Conservation (phyloP, 2,113 vertebrate species). For the Periophthalmodon schlosseri region DNA sequence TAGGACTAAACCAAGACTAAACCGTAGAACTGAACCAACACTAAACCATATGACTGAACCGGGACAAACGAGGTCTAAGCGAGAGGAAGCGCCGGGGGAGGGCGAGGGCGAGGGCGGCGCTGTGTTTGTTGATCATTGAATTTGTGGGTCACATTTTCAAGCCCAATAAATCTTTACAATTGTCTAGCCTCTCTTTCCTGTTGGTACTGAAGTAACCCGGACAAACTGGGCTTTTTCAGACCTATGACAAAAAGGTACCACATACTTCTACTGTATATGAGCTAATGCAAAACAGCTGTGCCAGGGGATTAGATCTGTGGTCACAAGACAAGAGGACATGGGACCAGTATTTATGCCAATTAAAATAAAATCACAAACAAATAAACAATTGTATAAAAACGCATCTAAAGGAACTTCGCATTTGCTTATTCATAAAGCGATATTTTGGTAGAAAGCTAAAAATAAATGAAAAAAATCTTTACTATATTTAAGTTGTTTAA, state of each 20-base stretch:
- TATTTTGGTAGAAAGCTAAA: too few species aligned
- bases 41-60: slow-evolving; percentile 28
- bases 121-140: slow-evolving; percentile 50
- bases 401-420: too few species aligned
- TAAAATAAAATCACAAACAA: too few species aligned
- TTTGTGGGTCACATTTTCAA: slow-evolving; percentile 77
- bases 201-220: slow-evolving; percentile 13
- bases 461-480: too few species aligned
- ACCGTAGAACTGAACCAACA: slow-evolving; percentile 29
- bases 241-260: not conserved
- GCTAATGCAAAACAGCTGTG: not conserved
- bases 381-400: too few species aligned
- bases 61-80: not conserved
- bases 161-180: slow-evolving; percentile 74
- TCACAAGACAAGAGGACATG: too few species aligned
- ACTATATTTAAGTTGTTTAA: too few species aligned
- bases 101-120: slow-evolving; percentile 2
- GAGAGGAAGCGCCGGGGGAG: slow-evolving; percentile 23
- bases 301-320: too few species aligned
- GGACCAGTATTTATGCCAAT: too few species aligned
- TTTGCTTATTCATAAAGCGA: too few species aligned
- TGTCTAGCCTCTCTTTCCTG: slow-evolving; percentile 23
- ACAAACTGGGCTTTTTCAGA: slow-evolving; percentile 28
- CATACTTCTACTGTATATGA: not conserved
- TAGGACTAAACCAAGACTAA: slow-evolving; percentile 21